These are phyloP conservation scores for Microcaecilia unicolor DNA, from an alignment of 2,797 vertebrate genomes.

Conservation along the genomic window DNA sequence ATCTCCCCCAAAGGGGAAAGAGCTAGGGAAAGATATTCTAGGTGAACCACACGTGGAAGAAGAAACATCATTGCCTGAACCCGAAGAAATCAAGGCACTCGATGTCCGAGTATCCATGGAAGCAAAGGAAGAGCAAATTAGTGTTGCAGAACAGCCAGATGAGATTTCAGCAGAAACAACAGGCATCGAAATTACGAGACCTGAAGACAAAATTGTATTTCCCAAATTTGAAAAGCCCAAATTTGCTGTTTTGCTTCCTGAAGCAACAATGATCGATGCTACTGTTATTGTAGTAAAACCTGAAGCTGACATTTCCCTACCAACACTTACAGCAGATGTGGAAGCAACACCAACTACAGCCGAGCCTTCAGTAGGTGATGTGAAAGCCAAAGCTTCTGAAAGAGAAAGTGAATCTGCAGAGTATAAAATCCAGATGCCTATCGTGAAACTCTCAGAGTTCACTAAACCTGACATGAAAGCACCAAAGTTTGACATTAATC, in stretches of 20 bases:
- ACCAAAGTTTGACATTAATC: constrained; percentile 16
- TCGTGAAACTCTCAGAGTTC: too few relatives aligned
- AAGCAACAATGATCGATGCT: background rate
- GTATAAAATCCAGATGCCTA: constrained; percentile 8
- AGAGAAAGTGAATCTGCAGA: background rate
- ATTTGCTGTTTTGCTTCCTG: too few relatives aligned
- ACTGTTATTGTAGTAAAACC: background rate
- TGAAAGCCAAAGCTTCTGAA: background rate
- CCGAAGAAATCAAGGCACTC: too few relatives aligned
- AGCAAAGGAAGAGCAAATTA: background rate
- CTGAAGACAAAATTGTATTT: background rate
- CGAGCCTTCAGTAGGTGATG: constrained; percentile 5
- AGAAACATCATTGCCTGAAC: too few relatives aligned
- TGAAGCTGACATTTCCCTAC: constrained; percentile 17
- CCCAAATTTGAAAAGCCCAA: too few relatives aligned
- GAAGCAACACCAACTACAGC: background rate
- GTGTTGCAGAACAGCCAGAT: too few relatives aligned
- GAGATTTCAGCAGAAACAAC: background rate
- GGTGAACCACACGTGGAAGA: rapidly evolving
- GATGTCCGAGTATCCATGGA: constrained; percentile 4
- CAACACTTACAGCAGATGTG: constrained; percentile 11
- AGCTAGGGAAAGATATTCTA: background rate
- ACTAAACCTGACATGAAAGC: constrained; percentile 34
- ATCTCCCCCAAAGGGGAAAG: constrained; percentile 10
- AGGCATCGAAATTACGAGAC: background rate